phyloP scores from a whole-genome alignment of 2,113 vertebrate species.

The Sapayoa aenigma region DNA sequence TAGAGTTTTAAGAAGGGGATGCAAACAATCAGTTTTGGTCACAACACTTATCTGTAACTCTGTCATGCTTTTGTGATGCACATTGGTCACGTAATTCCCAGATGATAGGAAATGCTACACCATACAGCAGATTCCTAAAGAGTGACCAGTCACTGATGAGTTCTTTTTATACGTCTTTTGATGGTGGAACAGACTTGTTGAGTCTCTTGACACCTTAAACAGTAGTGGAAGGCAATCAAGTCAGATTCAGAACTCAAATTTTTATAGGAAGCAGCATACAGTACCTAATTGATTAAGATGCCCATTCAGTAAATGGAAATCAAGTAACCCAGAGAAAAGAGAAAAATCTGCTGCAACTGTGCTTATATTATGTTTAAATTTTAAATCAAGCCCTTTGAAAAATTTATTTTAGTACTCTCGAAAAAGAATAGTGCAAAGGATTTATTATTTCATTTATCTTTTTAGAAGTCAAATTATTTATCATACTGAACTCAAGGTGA shows the following conservation, averaged over 20 bases:
- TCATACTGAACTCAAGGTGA: not conserved
- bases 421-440: not conserved
- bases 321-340: not conserved
- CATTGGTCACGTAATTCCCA: not conserved
- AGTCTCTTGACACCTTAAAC: not conserved
- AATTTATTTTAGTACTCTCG: not conserved
- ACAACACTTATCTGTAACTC: not conserved
- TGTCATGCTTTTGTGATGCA: not conserved
- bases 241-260: not conserved
- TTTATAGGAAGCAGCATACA: not conserved
- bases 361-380: not conserved
- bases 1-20: not conserved
- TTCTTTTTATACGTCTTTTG: not conserved
- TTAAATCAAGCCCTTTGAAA: not conserved
- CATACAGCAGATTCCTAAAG: not conserved
- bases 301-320: not conserved
- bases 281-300: not conserved
- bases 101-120: not conserved
- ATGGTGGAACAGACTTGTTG: not conserved
- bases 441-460: not conserved
- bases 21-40: not conserved
- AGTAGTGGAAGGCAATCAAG: not conserved
- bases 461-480: conserved; percentile 41
- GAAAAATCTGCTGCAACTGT: not conserved
- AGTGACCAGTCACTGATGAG: not conserved